These are phyloP conservation scores for Synaphobranchus kaupii DNA, from an alignment of 2,797 vertebrate species.

Conservation along the genomic window DNA sequence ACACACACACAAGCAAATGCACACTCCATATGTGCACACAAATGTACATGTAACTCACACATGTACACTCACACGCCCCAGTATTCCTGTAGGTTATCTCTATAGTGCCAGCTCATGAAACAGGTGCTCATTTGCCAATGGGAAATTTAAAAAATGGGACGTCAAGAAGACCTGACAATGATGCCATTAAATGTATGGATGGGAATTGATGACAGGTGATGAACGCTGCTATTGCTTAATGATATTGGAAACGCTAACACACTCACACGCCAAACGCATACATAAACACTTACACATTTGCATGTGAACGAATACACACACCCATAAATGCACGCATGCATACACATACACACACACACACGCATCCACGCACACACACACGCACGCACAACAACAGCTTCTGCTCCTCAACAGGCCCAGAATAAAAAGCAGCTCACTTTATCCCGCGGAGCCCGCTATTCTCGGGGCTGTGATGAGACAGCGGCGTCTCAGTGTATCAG, in stretches of 20 bases:
- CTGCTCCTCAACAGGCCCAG: background rate
- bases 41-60: background rate
- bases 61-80: background rate
- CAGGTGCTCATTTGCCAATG: background rate
- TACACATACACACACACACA: background rate
- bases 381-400: background rate
- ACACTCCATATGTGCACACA: constrained; percentile 59
- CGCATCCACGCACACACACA: no score
- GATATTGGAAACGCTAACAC: no score
- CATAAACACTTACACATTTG: no score
- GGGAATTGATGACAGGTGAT: no score
- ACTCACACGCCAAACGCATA: background rate
- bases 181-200: no score
- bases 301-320: background rate
- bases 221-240: no score
- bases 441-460: constrained; percentile 65
- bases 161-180: no score
- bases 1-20: constrained; percentile 27
- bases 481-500: constrained; percentile 39
- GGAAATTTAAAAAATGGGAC: no score
- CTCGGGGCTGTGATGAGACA: constrained; percentile 72
- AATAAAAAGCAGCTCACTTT: background rate
- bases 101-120: background rate
- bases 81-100: background rate
- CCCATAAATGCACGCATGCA: no score